Base-by-base conservation (phyloP, 2,888 invertebrate genomes). In the Cerastis leucographa region DNA sequence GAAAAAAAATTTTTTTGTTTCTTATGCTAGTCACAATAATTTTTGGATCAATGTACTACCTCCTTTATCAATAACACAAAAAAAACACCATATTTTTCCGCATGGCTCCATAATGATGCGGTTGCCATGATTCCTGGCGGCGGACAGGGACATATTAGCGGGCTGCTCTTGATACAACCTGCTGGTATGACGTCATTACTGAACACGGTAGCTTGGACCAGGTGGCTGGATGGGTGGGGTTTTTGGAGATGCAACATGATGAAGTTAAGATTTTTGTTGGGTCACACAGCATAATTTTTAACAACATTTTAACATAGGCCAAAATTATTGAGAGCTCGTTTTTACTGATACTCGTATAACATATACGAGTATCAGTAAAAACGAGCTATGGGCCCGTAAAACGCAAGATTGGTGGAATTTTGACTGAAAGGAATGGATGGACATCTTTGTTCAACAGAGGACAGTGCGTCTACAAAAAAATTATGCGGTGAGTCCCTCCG, bases 141-240 rank as follows among this genome's bases (percentile, higher is more conserved):
- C 73, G 70, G 92, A 92, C 92, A 92, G 88, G 89, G 88, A 92
- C 85, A 90, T 90, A 92, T 92, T 89, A 87, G 88, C 88, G 86
- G 87, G 75, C 81, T 61, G 85, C 76, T 78, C 79, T 84, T 75
- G 71, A 76, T 56, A 66, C 70, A 79, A 75, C 83, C 76, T 80
- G 68, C 75, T 80, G 78, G 79, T 49, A 62, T 81, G 87, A 84
- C 80, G 78, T 88, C 86, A 88, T 56, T 9, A 42, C 19, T 76
- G 54, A 74, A 78, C 78, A 82, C 87, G 56, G 88, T 88, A 87
- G 88, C 88, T 22, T 29, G 14, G 8, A 1, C 59, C 76, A 74
- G 71, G 61, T 77, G 81, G 74, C 11, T 0, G 22, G 1, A 12
- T 40, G 2, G n/a, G 25, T 51, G 14, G 14, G 22, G 17, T 25